Evolutionary conservation across 2,888 invertebrate species (phyloP).

Genomic region (Tipula lateralis): DNA sequence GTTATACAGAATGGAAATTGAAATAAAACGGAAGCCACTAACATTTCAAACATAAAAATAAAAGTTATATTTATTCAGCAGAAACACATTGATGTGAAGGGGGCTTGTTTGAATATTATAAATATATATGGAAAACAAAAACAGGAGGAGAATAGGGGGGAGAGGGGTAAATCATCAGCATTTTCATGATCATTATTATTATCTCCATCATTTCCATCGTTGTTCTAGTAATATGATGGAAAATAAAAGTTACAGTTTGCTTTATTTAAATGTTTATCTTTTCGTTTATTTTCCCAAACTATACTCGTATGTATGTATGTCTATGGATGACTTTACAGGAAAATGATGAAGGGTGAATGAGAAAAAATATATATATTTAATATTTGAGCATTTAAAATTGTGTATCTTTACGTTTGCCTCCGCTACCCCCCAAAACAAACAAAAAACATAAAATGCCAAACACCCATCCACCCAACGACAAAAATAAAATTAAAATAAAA

Average conservation of each 20-base stretch:
- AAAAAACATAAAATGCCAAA: not conserved
- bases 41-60: not conserved
- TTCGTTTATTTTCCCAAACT: not conserved
- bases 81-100: not conserved
- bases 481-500: slow-evolving; percentile 4
- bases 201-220: slow-evolving; percentile 1
- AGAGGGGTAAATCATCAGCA: not conserved
- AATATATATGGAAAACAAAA: not conserved
- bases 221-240: not conserved
- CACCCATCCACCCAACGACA: not conserved
- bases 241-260: slow-evolving; percentile 24
- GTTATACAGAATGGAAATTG: not conserved
- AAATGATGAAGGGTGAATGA: not conserved
- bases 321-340: not conserved
- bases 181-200: slow-evolving; percentile 24
- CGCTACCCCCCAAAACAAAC: not conserved
- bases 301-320: no score
- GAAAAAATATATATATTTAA: not conserved
- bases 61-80: slow-evolving; percentile 7
- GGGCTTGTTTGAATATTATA: not conserved
- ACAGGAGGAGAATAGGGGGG: not conserved
- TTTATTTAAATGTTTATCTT: slow-evolving; percentile 19
- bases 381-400: slow-evolving; percentile 8
- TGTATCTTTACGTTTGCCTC: not conserved
- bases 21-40: slow-evolving; percentile 15